These are phyloP conservation scores for Alectoris magna DNA, from an alignment of 2,797 vertebrate species.

Conservation along the genomic window DNA sequence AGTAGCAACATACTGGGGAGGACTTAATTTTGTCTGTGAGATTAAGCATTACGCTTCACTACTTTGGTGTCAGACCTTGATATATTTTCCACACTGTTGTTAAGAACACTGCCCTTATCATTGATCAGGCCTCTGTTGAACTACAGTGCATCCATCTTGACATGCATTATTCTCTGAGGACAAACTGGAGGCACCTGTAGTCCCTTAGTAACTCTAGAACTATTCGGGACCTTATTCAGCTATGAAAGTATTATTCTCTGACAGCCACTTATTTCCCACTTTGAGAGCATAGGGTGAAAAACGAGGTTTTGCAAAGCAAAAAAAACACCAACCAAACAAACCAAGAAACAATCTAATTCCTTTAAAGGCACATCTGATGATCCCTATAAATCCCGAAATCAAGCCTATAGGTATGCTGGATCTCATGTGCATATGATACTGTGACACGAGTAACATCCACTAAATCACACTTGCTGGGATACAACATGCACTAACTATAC, in stretches of 20 bases:
- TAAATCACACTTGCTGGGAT: neutral
- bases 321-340: neutral
- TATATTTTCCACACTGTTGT: accelerated
- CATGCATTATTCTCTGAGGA: neutral
- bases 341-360: neutral
- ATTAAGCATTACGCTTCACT: neutral
- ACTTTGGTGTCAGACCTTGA: neutral
- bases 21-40: neutral
- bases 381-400: neutral
- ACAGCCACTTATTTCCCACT: neutral
- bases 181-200: neutral
- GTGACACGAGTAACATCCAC: accelerated
- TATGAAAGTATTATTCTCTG: neutral
- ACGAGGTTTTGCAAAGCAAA: neutral
- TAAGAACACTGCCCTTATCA: neutral
- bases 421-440: neutral
- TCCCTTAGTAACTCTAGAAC: neutral
- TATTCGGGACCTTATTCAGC: accelerated
- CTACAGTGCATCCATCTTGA: accelerated
- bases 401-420: neutral
- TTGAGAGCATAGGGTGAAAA: neutral
- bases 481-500: neutral
- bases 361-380: neutral
- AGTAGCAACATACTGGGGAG: neutral
- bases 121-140: neutral